phyloP scores from a whole-genome alignment of 53 echinoderm and acorn worm species.

The Crossaster papposus region DNA sequence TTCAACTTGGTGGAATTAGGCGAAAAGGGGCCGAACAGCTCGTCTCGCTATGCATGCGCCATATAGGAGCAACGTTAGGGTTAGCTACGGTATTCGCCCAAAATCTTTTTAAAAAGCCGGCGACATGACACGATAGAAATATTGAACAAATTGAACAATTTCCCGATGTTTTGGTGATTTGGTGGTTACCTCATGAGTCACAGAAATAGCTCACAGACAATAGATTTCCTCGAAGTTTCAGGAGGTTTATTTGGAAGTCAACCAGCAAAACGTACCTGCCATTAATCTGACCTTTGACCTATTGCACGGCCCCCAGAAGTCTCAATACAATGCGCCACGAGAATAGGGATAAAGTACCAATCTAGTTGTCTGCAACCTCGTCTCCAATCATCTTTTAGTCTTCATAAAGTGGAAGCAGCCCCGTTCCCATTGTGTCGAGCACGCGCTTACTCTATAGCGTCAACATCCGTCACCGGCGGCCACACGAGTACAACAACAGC shows the following conservation, averaged over 20 bases:
- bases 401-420: too few relatives aligned
- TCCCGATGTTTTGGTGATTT: not conserved
- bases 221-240: not conserved
- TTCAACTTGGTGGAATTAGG: too few relatives aligned
- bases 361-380: not conserved
- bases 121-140: not conserved
- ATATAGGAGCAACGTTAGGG: too few relatives aligned
- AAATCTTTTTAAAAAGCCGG: not conserved
- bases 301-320: not conserved
- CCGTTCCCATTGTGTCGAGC: too few relatives aligned
- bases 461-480: too few relatives aligned
- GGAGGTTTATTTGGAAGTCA: not conserved
- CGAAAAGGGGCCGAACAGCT: too few relatives aligned
- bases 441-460: too few relatives aligned
- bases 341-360: not conserved
- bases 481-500: too few relatives aligned
- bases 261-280: too few relatives aligned
- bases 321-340: not conserved
- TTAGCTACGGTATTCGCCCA: too few relatives aligned
- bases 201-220: not conserved
- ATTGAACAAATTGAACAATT: not conserved
- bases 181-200: not conserved
- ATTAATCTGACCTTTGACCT: conserved; percentile 3
- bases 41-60: too few relatives aligned
- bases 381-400: too few relatives aligned